phyloP scores from a whole-genome alignment of 2,113 vertebrate genomes.

The Acrocephalus arundinaceus region DNA sequence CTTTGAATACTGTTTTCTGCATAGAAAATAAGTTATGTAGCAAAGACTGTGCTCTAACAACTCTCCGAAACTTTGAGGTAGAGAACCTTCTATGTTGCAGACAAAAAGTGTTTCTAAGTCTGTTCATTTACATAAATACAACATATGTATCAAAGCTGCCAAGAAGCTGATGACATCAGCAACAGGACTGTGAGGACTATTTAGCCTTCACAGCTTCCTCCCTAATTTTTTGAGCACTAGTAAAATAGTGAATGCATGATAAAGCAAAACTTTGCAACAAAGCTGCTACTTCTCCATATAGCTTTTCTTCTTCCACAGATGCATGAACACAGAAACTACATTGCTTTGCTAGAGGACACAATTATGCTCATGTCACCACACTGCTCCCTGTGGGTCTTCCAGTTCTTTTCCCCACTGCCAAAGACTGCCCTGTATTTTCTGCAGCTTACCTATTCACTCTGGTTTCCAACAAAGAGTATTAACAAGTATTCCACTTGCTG shows the following conservation, averaged over 20 bases:
- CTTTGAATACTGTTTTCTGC: neutral
- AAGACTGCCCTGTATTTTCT: neutral
- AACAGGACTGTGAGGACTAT: neutral
- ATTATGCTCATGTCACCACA: neutral
- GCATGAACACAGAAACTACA: neutral
- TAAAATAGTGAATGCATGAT: neutral
- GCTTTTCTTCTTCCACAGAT: neutral
- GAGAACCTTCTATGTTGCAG: neutral
- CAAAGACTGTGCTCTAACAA: neutral
- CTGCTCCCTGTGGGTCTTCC: neutral
- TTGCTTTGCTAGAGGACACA: neutral
- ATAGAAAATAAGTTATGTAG: neutral
- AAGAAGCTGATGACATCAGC: neutral
- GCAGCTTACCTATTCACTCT: neutral
- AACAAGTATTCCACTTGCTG: neutral
- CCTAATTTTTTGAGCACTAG: neutral
- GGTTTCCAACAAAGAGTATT: neutral
- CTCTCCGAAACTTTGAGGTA: neutral
- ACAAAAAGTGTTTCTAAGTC: neutral
- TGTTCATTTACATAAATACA: neutral
- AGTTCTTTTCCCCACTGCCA: neutral
- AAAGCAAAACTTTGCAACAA: neutral
- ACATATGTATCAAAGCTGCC: neutral
- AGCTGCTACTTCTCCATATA: neutral
- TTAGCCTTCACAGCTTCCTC: neutral